These are phyloP conservation scores for Hymenopus coronatus DNA, from an alignment of 2,888 invertebrate species.

Conservation along the genomic window DNA sequence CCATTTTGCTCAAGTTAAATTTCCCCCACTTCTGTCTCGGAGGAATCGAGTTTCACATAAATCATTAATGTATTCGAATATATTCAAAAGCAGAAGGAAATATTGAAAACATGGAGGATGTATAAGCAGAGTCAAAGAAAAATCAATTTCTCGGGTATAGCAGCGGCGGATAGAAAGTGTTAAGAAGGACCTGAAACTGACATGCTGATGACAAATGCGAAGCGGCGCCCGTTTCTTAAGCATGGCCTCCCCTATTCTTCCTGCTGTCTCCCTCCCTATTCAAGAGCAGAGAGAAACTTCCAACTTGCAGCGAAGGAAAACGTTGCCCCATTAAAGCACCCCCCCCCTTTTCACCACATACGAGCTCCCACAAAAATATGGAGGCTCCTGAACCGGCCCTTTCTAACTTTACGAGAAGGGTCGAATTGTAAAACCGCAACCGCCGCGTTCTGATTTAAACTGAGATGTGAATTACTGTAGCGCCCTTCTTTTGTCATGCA, in stretches of 20 bases:
- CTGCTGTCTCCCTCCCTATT: not conserved
- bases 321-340: not conserved
- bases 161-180: not conserved
- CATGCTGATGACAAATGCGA: conserved; percentile 29
- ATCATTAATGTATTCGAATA: conserved; percentile 8
- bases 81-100: not conserved
- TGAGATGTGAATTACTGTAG: too few species aligned
- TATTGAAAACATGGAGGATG: conserved; percentile 10
- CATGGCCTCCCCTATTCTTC: conserved; percentile 7
- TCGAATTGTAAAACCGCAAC: not conserved
- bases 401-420: not conserved
- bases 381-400: not conserved
- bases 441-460: too few species aligned
- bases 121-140: not conserved
- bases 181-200: conserved; percentile 23
- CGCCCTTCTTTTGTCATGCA: too few species aligned
- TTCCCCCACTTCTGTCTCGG: not conserved
- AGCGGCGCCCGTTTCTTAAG: conserved; percentile 13
- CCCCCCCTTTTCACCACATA: not conserved
- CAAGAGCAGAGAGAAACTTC: not conserved
- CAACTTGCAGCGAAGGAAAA: not conserved
- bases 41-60: not conserved
- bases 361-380: not conserved
- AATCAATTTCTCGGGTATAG: not conserved
- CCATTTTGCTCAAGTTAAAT: not conserved